Conservation (phyloP, 2,888 invertebrate genomes). For the Latheticus oryzae region DNA sequence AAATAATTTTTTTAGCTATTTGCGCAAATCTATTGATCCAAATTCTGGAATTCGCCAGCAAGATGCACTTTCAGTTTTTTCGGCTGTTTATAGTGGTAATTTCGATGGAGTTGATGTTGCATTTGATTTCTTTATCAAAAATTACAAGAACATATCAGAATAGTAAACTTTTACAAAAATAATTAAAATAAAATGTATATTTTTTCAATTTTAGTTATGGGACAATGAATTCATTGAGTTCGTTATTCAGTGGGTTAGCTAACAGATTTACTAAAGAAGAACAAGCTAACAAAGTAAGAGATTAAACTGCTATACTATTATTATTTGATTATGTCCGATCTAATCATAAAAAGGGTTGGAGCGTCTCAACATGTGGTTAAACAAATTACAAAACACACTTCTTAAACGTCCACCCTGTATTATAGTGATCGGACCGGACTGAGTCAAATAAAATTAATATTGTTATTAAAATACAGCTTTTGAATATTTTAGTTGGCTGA, state of each 20-base stretch:
- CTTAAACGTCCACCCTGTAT: too few species aligned
- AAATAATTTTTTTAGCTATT: constrained; percentile 48
- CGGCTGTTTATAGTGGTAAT: constrained; percentile 68
- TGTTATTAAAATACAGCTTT: too few species aligned
- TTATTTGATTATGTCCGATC: too few species aligned
- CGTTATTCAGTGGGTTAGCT: constrained; percentile 52
- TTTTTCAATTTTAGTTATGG: constrained; percentile 30
- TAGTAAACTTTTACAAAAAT: constrained; percentile 12
- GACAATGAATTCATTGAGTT: constrained; percentile 64
- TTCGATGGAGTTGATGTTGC: constrained; percentile 67
- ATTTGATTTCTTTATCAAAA: constrained; percentile 65
- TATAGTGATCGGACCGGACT: too few species aligned
- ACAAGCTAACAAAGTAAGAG: constrained; percentile 51
- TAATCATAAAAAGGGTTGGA: too few species aligned
- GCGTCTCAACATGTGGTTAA: too few species aligned
- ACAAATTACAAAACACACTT: too few species aligned
- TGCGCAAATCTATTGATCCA: constrained; percentile 44
- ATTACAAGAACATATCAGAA: constrained; percentile 52
- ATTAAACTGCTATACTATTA: too few species aligned
- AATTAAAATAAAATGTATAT: neutral
- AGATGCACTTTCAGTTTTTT: constrained; percentile 63
- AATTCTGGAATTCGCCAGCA: constrained; percentile 63
- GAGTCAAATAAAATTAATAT: too few species aligned
- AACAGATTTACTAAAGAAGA: constrained; percentile 50
- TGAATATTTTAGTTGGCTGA: constrained; percentile 16